Conservation (phyloP, 92 coral and sea anemone genomes). For the Plumapathes pennacea region DNA sequence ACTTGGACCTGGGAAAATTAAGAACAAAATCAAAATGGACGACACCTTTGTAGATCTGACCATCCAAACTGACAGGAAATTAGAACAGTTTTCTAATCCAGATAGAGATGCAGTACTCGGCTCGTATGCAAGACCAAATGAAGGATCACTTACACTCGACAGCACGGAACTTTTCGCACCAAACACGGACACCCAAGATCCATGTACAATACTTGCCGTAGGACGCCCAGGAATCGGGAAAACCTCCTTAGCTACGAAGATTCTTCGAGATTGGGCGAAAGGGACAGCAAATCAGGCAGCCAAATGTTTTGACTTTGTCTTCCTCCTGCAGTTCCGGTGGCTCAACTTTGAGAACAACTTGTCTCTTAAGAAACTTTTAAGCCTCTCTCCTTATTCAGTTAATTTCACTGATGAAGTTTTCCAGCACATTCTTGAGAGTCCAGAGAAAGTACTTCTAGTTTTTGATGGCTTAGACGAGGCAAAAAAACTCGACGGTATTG, state of each 20-base stretch:
- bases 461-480: slow-evolving; percentile 75
- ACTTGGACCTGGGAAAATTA: too few relatives aligned
- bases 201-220: slow-evolving; percentile 36
- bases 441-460: slow-evolving; percentile 29
- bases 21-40: too few relatives aligned
- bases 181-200: slow-evolving; percentile 22
- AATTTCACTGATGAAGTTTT: slow-evolving; percentile 9
- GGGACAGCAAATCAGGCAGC: neutral
- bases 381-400: neutral
- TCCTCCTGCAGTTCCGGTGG: slow-evolving; percentile 33
- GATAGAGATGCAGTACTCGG: too few relatives aligned
- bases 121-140: too few relatives aligned
- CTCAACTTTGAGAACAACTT: slow-evolving; percentile 28
- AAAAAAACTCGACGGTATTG: slow-evolving; percentile 1
- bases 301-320: slow-evolving; percentile 5
- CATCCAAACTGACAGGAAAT: too few relatives aligned
- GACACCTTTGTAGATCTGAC: too few relatives aligned
- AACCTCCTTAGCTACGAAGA: slow-evolving; percentile 33
- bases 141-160: too few relatives aligned
- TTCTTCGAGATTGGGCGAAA: slow-evolving; percentile 41
- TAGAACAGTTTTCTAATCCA: too few relatives aligned
- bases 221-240: slow-evolving; percentile 72
- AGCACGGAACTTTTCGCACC: too few relatives aligned
- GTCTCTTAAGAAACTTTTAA: slow-evolving; percentile 24
- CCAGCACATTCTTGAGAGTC: slow-evolving; percentile 20